Evolutionary conservation across 2,797 vertebrate genomes (phyloP).

Genomic region (Buceros bicornis): DNA sequence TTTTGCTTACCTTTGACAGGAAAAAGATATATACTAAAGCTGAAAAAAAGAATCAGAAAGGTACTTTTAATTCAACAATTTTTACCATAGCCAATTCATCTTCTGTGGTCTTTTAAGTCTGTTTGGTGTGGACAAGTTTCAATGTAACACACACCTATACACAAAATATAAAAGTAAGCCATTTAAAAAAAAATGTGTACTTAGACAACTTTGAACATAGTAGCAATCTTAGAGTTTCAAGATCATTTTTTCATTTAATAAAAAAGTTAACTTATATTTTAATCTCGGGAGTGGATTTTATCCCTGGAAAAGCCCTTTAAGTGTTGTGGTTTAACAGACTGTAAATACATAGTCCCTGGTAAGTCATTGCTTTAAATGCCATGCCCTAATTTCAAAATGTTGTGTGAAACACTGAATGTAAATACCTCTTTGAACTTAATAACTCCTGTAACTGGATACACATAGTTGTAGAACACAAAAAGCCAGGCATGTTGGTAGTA

Average conservation of each 20-base stretch:
- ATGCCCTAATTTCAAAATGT: not conserved
- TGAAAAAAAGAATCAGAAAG: not conserved
- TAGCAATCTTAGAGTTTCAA: not conserved
- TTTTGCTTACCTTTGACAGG: not conserved
- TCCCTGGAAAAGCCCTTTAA: not conserved
- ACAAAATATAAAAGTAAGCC: not conserved
- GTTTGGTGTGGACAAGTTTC: not conserved
- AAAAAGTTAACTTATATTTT: not conserved
- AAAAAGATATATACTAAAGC: not conserved
- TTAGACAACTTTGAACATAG: not conserved
- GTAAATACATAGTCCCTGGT: not conserved
- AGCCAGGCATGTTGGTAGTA: not conserved
- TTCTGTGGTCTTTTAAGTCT: not conserved
- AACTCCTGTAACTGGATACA: accelerated
- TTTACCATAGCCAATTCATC: not conserved
- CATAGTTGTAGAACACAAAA: not conserved
- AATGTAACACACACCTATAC: not conserved
- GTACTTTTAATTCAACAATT: not conserved
- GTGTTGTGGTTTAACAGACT: not conserved
- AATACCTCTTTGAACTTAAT: not conserved
- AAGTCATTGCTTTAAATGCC: not conserved
- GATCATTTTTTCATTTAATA: not conserved
- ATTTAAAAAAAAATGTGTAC: not conserved
- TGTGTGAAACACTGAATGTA: not conserved
- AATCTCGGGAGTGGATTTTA: not conserved